Percentiles rank a stretch among this genome's conserved stretches.
phyloP scores from a whole-genome alignment of 2,797 vertebrate genomes.

The Eleutherodactylus coqui region DNA sequence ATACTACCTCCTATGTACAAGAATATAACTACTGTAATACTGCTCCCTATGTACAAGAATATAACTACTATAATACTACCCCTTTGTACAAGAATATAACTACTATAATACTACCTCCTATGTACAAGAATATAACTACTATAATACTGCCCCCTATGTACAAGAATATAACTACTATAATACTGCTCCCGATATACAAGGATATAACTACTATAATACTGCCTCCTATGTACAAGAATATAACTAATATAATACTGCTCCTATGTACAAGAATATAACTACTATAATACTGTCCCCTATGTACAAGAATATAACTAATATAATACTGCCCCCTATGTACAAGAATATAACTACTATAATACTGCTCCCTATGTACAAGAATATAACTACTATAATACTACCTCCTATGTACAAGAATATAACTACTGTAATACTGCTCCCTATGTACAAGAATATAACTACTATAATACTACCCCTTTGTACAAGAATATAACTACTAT shows the following conservation, averaged over 20 bases:
- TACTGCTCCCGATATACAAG: neutral
- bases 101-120: no score
- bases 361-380: constrained; percentile 1
- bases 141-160: neutral
- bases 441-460: no score
- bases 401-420: no score
- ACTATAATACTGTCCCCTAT: neutral
- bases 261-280: neutral
- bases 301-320: constrained; percentile 12
- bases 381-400: constrained; percentile 25
- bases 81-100: no score
- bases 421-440: no score
- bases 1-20: neutral
- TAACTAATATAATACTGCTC: neutral
- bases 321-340: constrained; percentile 1
- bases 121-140: constrained; percentile 1
- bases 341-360: constrained; percentile 28
- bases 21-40: constrained; percentile 8
- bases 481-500: no score
- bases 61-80: neutral
- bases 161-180: constrained; percentile 12
- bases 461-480: no score
- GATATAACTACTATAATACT: neutral
- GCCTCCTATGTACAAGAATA: neutral
- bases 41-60: neutral